Evolutionary conservation across 1,140 invertebrate genomes (phyloP).

Genomic region (Papilio glaucus): DNA sequence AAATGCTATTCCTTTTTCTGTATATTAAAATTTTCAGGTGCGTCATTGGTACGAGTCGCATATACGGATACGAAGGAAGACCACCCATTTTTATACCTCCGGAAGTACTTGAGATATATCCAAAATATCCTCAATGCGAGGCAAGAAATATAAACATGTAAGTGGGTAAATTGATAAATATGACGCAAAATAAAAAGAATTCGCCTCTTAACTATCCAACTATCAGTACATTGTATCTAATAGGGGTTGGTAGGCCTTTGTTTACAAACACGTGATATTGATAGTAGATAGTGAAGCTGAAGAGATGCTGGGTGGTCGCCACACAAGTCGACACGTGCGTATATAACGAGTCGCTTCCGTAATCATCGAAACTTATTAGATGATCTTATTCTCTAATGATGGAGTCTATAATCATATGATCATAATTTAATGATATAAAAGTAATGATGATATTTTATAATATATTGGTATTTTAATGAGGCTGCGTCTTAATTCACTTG

Average conservation of each 20-base stretch:
- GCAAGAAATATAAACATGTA: not conserved
- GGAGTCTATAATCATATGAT: constrained; percentile 15
- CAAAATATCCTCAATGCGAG: not conserved
- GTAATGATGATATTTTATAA: not conserved
- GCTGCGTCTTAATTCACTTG: not conserved
- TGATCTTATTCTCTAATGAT: constrained; percentile 7
- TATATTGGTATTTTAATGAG: not conserved
- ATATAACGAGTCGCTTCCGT: constrained; percentile 17
- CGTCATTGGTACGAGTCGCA: not conserved
- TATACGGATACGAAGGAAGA: not conserved
- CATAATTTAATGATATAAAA: constrained; percentile 2
- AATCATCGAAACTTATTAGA: constrained; percentile 27
- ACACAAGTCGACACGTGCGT: constrained; percentile 33
- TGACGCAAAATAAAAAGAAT: not conserved
- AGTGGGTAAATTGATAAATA: not conserved
- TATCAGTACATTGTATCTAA: constrained; percentile 29
- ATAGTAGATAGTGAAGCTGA: constrained; percentile 17
- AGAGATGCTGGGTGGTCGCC: constrained; percentile 24
- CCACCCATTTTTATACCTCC: not conserved
- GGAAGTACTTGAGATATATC: constrained; percentile 2
- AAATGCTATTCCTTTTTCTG: too few species aligned
- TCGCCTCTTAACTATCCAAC: constrained; percentile 9
- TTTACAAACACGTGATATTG: constrained; percentile 49
- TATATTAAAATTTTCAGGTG: too few species aligned
- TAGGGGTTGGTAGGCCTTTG: constrained; percentile 40